Percentiles rank a stretch among this genome's conserved stretches.
Evolutionary conservation across 1,140 invertebrate species (phyloP).

Genomic region (Holcopasites calliopsidis): DNA sequence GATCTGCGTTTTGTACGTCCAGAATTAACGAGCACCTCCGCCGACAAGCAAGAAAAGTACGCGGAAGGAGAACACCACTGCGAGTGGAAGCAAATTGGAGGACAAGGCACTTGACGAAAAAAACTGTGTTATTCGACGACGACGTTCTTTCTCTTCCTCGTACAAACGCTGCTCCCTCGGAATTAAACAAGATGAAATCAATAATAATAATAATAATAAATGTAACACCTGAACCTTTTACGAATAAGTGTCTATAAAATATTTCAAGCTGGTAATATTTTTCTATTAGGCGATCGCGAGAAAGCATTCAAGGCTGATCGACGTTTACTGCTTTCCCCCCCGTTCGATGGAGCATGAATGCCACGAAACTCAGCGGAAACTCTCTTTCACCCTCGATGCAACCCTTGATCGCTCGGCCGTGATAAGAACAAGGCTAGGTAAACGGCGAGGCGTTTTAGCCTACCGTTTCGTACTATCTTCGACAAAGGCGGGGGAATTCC

Average conservation of each 20-base stretch:
- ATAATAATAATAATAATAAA: no score
- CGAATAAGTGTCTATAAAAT: no score
- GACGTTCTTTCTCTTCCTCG: constrained; percentile 6
- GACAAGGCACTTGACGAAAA: constrained; percentile 12
- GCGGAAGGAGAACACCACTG: constrained; percentile 28
- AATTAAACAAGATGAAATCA: no score
- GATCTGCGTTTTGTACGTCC: constrained; percentile 15
- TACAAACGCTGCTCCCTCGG: no score
- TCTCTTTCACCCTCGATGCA: constrained; percentile 1
- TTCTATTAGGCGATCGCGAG: not conserved
- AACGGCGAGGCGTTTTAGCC: not conserved
- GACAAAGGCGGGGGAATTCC: not conserved
- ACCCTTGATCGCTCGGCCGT: constrained; percentile 43
- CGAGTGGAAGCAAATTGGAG: constrained; percentile 33
- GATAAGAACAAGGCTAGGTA: constrained; percentile 22
- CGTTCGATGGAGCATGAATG: constrained; percentile 40
- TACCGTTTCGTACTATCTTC: not conserved
- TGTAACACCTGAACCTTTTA: no score
- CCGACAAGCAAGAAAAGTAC: constrained; percentile 9
- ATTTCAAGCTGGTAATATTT: no score
- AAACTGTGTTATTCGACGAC: constrained; percentile 22
- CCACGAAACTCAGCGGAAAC: constrained; percentile 42
- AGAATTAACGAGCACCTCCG: constrained; percentile 45
- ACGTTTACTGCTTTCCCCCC: constrained; percentile 9
- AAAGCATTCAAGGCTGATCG: constrained; percentile 18